These are phyloP conservation scores for Tapirus terrestris DNA, from an alignment of 2,113 vertebrate species.

Conservation along the genomic window DNA sequence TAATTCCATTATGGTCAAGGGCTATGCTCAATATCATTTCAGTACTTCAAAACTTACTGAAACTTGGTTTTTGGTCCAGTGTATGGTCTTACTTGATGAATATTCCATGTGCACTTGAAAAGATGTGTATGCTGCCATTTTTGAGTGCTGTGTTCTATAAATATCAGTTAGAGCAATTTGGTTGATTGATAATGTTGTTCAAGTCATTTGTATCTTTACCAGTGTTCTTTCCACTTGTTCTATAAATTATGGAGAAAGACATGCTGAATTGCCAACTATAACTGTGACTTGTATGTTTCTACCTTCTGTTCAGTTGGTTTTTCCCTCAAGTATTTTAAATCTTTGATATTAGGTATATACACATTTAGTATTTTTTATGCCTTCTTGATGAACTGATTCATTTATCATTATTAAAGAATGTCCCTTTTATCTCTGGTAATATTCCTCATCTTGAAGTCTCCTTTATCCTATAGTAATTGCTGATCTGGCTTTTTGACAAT, in stretches of 20 bases:
- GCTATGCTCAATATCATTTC: neutral
- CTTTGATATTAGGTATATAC: neutral
- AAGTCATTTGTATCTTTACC: neutral
- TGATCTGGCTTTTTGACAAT: neutral
- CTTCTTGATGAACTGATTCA: neutral
- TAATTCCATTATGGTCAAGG: neutral
- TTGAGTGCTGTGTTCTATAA: neutral
- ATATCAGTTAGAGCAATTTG: neutral
- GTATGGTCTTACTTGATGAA: neutral
- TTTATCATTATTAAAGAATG: neutral
- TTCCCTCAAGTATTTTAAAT: neutral
- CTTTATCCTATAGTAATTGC: neutral
- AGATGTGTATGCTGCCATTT: neutral
- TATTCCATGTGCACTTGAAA: neutral
- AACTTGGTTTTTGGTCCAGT: neutral
- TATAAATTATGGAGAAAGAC: neutral
- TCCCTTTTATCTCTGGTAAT: neutral
- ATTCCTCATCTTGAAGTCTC: neutral
- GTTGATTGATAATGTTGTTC: neutral
- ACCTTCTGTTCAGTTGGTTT: neutral
- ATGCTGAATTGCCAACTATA: neutral
- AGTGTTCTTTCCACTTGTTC: neutral
- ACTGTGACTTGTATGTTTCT: neutral
- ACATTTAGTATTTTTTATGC: neutral
- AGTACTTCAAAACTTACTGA: neutral